Conservation (phyloP, 2,797 vertebrate genomes). For the Pteronotus mesoamericanus region DNA sequence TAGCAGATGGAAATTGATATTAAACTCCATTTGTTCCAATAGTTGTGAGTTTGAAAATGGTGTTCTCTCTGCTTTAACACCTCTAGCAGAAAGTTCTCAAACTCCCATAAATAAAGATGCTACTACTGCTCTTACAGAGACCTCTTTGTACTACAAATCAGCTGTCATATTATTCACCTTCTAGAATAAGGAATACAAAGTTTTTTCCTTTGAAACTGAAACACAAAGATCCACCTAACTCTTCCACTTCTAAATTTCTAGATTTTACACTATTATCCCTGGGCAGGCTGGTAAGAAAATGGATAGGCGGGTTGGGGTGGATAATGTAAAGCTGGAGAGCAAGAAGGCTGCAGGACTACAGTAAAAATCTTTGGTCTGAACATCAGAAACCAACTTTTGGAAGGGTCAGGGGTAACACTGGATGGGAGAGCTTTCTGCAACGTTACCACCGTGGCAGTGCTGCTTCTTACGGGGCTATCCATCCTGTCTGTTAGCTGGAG, state of each 20-base stretch:
- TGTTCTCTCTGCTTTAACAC: not conserved
- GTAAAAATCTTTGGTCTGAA: not conserved
- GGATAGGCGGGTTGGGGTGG: not conserved
- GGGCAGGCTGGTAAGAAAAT: not conserved
- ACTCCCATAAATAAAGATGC: not conserved
- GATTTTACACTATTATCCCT: not conserved
- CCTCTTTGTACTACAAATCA: not conserved
- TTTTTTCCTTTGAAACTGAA: conserved; percentile 31
- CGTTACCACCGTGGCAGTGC: not conserved
- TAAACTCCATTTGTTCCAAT: not conserved
- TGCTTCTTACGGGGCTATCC: not conserved
- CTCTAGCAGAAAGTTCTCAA: conserved; percentile 2
- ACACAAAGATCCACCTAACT: not conserved
- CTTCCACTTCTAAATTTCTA: not conserved
- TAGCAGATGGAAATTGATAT: not conserved
- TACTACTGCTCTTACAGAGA: not conserved
- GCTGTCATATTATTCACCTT: not conserved
- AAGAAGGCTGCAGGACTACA: not conserved
- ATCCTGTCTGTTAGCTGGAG: not conserved
- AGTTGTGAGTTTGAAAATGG: not conserved
- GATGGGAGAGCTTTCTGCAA: not conserved
- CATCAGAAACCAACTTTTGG: not conserved
- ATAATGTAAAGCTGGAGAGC: not conserved
- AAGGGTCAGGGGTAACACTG: not conserved
- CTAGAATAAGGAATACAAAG: not conserved